Base-by-base conservation (phyloP, 2,888 invertebrate species). In the Chymomyza fuscimana region DNA sequence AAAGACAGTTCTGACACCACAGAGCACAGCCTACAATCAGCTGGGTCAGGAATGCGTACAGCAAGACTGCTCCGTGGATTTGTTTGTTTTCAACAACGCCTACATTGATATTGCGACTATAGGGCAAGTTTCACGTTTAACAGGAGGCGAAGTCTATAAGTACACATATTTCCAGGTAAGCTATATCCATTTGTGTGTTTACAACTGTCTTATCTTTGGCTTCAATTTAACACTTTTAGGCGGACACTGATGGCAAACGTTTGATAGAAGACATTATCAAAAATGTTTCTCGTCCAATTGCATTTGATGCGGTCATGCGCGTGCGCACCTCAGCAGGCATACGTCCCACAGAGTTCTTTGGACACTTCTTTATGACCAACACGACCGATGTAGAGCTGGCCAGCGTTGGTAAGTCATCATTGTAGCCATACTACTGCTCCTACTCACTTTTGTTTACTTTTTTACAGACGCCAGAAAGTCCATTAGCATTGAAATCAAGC, bases 371-470 rank as follows among this genome's bases (percentile, higher is more conserved):
- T 92, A 99, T 99, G 99, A 95, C 97, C 46, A 99, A 99, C 92
- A 98, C 99, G 3, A 99, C 98, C 0, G 99, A 99, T 92, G 96
- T 99, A 88, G 99, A 99, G 92, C 92, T 99, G 81, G 98, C 98
- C 10, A 95, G 97, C 65, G 94, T 99, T 73, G 95, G 95, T 95
- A 85, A 90, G 92, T 78, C 29, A 46, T 40, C 56, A 56, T 46
- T 4, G 16, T n/a, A 46, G 25, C 9, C 12, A n/a, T 19, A 36
- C n/a, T 25, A 9, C 15, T 10, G 54, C 5, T 15, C n/a, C 5
- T 29, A 19, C 12, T 29, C 16, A 2, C 4, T 3, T 56, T 22
- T 50, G 0, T 69, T 64, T 50, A 46, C 16, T 12, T 67, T 65
- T 19, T 64, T 77, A 46, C 88, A 95, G 95, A 95, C 90, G 93